Base-by-base conservation (phyloP, 2,113 vertebrate genomes). In the Stictonetta naevosa region DNA sequence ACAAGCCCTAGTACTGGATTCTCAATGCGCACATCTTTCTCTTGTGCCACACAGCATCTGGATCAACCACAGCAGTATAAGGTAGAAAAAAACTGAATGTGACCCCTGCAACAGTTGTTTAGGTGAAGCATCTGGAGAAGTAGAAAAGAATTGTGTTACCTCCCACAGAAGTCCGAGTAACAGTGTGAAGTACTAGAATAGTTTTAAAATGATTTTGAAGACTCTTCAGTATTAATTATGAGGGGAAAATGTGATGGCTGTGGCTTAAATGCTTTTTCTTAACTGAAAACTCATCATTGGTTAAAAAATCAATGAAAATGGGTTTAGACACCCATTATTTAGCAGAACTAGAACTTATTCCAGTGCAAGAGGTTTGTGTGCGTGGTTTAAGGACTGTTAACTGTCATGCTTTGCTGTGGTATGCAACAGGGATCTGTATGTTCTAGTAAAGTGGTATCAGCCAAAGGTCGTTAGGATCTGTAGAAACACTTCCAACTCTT, bases 31-130 rank as follows among this genome's bases (percentile, higher is more conserved):
- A 79, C 20, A 31, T 48, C 53, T 73, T 40, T 68, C 34, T 55
- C 38, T 33, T 14, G 50, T n/a, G 63, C 26, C 76, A 8, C 1
- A 0, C 19, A 71, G 44, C 26, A 15, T 69, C 62, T 94, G 85
- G 28, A 62, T 52, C 76, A 83, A 36, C 48, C 38, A 20, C 10
- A 13, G 44, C 8, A 34, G 12, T 36, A 66, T 17, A 36, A 50
- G 34, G 79, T 13, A 63, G 72, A 34, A 66, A 83, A 72, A 34
- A 28, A 5, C 0, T 34, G 33, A 33, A 48, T 25, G 1, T 25
- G 6, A 42, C 8, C 46, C 18, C 10, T 68, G 2, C 26, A 7
- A 4, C 16, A 50, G 66, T 22, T 0, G 0, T 34, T 79, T 5
- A 6, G 40, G 29, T 34, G 18, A 52, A 60, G 33, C 19, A 33